Evolutionary conservation across 2,113 vertebrate species (phyloP).

Genomic region (Ursus arctos): DNA sequence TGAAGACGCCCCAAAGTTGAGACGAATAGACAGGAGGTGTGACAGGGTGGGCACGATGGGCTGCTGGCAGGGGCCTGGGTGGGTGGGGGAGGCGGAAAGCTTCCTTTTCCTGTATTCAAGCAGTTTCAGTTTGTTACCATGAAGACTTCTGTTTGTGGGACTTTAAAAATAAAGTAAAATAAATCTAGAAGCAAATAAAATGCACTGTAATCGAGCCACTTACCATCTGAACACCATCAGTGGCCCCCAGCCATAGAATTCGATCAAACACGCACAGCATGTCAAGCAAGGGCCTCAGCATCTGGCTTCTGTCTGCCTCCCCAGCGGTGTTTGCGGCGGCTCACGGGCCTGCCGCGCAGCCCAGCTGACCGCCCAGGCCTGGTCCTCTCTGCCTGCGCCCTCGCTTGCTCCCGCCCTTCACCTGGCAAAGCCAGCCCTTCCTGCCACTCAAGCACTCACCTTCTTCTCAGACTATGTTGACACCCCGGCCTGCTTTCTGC

Average conservation of each 20-base stretch:
- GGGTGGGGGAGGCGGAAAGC: rapidly evolving
- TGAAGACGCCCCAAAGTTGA: rapidly evolving
- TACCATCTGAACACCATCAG: not conserved
- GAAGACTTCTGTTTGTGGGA: not conserved
- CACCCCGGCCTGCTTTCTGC: not conserved
- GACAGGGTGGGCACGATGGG: rapidly evolving
- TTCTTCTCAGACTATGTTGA: not conserved
- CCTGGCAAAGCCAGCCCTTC: not conserved
- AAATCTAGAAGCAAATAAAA: not conserved
- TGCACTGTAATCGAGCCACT: not conserved
- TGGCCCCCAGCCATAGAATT: not conserved
- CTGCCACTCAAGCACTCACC: not conserved
- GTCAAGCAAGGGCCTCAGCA: rapidly evolving
- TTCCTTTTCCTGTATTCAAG: not conserved
- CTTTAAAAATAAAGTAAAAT: not conserved
- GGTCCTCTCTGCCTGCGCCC: rapidly evolving
- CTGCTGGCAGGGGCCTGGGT: rapidly evolving
- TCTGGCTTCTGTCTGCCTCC: rapidly evolving
- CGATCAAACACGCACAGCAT: rapidly evolving
- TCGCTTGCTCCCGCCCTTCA: not conserved
- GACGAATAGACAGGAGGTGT: not conserved
- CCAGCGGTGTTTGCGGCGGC: rapidly evolving
- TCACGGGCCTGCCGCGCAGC: not conserved
- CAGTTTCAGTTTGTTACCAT: not conserved
- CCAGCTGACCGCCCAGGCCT: not conserved